A percentile compares a stretch with the other conserved stretches of the same genome.
Conservation (phyloP, 2,113 vertebrate genomes). For the Poecile atricapillus region DNA sequence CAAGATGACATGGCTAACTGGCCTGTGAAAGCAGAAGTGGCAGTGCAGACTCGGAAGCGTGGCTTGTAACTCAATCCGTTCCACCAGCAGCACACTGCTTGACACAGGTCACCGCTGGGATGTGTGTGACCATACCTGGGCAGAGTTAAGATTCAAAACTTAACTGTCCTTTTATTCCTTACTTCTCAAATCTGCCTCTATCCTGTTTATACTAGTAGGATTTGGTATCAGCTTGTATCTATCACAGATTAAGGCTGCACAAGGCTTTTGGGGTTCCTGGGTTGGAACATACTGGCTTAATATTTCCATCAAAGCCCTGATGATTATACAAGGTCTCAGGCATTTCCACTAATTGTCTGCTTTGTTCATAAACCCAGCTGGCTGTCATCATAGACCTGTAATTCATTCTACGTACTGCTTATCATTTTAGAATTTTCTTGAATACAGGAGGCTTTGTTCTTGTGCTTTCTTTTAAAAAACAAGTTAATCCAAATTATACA, state of each 20-base stretch:
- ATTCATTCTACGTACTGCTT: background rate
- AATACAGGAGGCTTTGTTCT: background rate
- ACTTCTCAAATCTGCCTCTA: background rate
- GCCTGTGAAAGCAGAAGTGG: background rate
- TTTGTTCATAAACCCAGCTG: background rate
- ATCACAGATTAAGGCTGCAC: background rate
- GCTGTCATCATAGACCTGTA: background rate
- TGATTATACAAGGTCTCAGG: background rate
- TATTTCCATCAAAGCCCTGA: background rate
- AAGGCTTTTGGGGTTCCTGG: background rate
- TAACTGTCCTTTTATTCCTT: background rate
- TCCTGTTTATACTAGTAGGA: background rate
- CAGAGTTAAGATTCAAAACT: background rate
- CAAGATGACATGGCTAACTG: background rate
- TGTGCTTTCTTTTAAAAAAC: background rate
- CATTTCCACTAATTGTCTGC: background rate
- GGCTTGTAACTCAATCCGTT: background rate
- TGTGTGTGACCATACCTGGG: background rate
- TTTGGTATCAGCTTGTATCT: background rate
- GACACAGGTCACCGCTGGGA: background rate
- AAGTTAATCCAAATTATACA: background rate
- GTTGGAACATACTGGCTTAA: background rate
- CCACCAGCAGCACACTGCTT: background rate
- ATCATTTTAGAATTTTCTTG: background rate
- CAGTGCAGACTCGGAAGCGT: accelerated